A percentile compares a stretch with the other conserved stretches of the same genome.
Evolutionary conservation across 2,797 vertebrate genomes (phyloP).

Genomic region (Megaceryle alcyon): DNA sequence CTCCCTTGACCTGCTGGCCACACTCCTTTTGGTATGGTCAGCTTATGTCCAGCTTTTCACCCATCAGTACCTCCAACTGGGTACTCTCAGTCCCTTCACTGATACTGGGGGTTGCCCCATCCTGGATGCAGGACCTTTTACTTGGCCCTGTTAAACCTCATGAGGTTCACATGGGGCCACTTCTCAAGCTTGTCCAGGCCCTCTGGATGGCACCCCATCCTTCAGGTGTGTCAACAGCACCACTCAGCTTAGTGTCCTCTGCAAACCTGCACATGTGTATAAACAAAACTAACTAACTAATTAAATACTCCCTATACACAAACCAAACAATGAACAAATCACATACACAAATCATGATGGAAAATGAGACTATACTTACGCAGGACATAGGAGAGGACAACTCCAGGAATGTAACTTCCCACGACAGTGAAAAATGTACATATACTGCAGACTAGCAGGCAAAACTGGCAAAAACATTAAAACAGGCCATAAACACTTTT

Average conservation of each 20-base stretch:
- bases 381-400: slow-evolving; percentile 91
- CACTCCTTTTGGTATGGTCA: fast-evolving
- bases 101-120: neutral
- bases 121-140: neutral
- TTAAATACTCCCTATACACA: neutral
- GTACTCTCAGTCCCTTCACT: no score
- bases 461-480: slow-evolving; percentile 85
- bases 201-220: neutral
- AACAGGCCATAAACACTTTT: slow-evolving; percentile 15
- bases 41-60: neutral
- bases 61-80: no score
- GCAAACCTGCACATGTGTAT: neutral
- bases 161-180: neutral
- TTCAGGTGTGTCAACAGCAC: neutral
- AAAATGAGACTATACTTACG: slow-evolving; percentile 81
- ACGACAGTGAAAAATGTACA: slow-evolving; percentile 95
- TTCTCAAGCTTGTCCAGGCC: neutral
- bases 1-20: neutral
- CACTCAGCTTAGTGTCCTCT: neutral
- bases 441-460: slow-evolving; percentile 94
- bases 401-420: slow-evolving; percentile 97
- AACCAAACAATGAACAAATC: neutral
- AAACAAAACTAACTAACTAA: neutral
- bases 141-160: neutral
- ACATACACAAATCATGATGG: neutral